These are phyloP conservation scores for Tricholaema leucomelas DNA, from an alignment of 2,113 vertebrate genomes.

Conservation along the genomic window DNA sequence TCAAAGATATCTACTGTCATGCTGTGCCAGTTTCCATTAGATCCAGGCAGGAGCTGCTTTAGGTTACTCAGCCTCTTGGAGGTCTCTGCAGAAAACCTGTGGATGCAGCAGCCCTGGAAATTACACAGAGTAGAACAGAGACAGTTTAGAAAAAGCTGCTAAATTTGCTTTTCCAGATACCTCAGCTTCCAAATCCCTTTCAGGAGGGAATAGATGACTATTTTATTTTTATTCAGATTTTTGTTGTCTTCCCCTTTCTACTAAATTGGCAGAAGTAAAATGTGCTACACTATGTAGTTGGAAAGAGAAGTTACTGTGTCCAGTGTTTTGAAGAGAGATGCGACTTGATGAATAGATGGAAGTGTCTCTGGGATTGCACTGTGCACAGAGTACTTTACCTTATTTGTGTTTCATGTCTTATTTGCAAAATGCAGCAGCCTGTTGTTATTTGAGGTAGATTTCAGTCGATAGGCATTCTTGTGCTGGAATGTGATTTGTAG, in stretches of 20 bases:
- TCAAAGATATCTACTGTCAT: not conserved
- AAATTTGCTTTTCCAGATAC: not conserved
- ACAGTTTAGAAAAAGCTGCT: not conserved
- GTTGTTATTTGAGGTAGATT: not conserved
- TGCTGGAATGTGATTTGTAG: not conserved
- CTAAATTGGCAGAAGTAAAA: not conserved
- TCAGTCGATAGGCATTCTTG: not conserved
- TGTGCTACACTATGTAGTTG: fast-evolving
- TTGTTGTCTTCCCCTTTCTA: not conserved
- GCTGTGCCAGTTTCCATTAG: not conserved
- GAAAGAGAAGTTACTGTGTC: not conserved
- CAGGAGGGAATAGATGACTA: not conserved
- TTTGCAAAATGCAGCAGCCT: not conserved
- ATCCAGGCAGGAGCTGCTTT: not conserved
- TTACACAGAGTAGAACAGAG: not conserved
- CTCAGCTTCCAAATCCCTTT: not conserved
- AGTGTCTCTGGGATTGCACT: not conserved
- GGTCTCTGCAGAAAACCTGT: not conserved
- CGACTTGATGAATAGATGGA: not conserved
- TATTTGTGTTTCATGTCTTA: not conserved
- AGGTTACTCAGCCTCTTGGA: not conserved
- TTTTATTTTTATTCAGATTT: not conserved
- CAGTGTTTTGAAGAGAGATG: not conserved
- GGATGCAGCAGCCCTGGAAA: not conserved
- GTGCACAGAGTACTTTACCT: not conserved